Evolutionary conservation across 2,888 invertebrate species (phyloP).

Genomic region (Trachelus tabidus): DNA sequence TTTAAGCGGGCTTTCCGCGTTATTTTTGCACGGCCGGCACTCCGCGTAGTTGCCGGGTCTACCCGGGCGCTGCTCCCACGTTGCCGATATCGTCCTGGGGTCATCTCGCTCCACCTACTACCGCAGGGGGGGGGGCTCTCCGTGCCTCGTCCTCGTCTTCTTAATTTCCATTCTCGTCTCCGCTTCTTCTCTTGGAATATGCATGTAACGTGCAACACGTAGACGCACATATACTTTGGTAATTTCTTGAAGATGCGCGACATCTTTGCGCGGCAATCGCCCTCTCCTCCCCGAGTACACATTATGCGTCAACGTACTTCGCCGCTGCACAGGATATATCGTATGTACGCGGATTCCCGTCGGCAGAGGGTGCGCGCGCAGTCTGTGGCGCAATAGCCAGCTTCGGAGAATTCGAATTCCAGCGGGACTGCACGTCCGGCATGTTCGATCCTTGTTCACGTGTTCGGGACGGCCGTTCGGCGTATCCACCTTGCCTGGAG

Average conservation of each 20-base stretch:
- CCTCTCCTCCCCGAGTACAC: background rate
- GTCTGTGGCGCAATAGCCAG: background rate
- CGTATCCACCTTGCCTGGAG: constrained; percentile 52
- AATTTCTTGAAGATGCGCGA: background rate
- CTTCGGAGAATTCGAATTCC: background rate
- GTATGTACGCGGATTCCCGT: background rate
- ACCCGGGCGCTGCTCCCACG: constrained; percentile 29
- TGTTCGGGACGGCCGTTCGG: background rate
- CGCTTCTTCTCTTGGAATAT: background rate
- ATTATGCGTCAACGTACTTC: background rate
- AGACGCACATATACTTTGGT: background rate
- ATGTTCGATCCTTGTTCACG: background rate
- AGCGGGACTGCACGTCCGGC: background rate
- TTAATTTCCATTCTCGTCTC: too few relatives aligned
- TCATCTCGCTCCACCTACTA: constrained; percentile 34
- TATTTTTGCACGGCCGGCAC: constrained; percentile 48
- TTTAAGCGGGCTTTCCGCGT: constrained; percentile 49
- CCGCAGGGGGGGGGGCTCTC: background rate
- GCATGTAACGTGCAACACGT: background rate
- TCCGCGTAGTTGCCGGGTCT: constrained; percentile 49
- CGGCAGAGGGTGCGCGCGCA: too few relatives aligned
- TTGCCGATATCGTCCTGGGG: constrained; percentile 44
- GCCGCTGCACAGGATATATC: background rate
- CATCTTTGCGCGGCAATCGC: background rate
- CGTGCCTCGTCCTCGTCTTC: constrained; percentile 19